phyloP scores from a whole-genome alignment of 2,888 invertebrate genomes.

The Nycteola revayana region DNA sequence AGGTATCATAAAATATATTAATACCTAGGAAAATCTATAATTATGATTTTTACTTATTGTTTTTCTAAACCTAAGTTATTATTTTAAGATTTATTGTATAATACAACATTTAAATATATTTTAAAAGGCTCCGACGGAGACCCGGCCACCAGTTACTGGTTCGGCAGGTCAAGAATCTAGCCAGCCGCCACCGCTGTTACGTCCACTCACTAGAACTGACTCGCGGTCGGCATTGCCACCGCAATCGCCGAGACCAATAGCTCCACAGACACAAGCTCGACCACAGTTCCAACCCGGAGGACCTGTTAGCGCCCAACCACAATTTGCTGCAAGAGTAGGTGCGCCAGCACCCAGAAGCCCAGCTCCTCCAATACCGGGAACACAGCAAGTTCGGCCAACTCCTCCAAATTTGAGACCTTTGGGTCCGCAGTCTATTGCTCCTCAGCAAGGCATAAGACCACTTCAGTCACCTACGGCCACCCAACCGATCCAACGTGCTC shows the following conservation, averaged over 20 bases:
- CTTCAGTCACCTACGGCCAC: constrained; percentile 46
- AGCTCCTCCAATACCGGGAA: constrained; percentile 47
- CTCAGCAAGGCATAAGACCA: constrained; percentile 58
- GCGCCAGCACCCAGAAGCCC: constrained; percentile 54
- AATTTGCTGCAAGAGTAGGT: constrained; percentile 59
- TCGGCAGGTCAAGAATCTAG: constrained; percentile 47
- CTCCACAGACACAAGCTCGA: constrained; percentile 50
- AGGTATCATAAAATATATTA: no score
- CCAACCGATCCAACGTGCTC: constrained; percentile 63
- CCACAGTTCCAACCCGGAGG: constrained; percentile 75
- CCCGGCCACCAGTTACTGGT: constrained; percentile 53
- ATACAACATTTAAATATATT: constrained; percentile 8
- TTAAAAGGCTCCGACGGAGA: constrained; percentile 63
- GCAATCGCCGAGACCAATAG: constrained; percentile 53
- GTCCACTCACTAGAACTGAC: constrained; percentile 63
- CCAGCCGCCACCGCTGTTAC: constrained; percentile 54
- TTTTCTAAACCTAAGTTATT: no score
- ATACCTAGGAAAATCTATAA: no score
- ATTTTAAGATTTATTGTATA: no score
- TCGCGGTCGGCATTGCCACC: constrained; percentile 64
- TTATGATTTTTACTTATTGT: no score
- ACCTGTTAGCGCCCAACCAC: constrained; percentile 57
- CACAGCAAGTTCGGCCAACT: constrained; percentile 53
- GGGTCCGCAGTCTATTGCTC: constrained; percentile 62
- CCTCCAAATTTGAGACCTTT: constrained; percentile 56